Evolutionary conservation across 2,888 invertebrate genomes (phyloP).

Genomic region (Drosophila paranaensis): DNA sequence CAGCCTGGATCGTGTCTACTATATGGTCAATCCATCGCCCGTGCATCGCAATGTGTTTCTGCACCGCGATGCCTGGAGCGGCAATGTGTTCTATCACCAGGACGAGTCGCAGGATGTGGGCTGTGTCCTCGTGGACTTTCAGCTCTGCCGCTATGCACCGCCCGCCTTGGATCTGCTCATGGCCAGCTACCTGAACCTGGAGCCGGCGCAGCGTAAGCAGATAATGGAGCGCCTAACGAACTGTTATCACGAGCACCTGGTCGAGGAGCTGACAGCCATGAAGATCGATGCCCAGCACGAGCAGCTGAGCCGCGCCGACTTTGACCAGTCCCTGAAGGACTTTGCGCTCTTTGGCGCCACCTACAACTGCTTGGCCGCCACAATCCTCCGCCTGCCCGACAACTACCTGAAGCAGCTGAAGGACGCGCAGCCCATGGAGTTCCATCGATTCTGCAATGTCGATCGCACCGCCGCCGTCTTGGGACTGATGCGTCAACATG

Average conservation of each 20-base stretch:
- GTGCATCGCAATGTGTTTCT: constrained; percentile 85
- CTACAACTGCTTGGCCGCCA: constrained; percentile 82
- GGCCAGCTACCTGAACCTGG: constrained; percentile 77
- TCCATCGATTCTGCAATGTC: constrained; percentile 83
- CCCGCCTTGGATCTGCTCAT: constrained; percentile 82
- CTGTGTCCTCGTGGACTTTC: constrained; percentile 83
- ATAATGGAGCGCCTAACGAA: constrained; percentile 49
- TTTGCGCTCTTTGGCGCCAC: constrained; percentile 83
- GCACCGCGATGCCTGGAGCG: constrained; percentile 84
- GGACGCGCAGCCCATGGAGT: constrained; percentile 76
- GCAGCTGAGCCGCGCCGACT: constrained; percentile 77
- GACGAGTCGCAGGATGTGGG: constrained; percentile 43
- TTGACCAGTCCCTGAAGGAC: constrained; percentile 80
- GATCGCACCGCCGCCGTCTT: constrained; percentile 70
- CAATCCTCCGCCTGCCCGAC: constrained; percentile 79
- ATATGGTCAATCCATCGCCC: constrained; percentile 80
- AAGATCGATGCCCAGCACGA: constrained; percentile 70
- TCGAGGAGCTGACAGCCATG: constrained; percentile 71
- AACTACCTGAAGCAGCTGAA: constrained; percentile 82
- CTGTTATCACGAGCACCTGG: constrained; percentile 73
- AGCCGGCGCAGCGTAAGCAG: constrained; percentile 51
- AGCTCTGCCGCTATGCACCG: constrained; percentile 82
- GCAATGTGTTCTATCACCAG: constrained; percentile 81
- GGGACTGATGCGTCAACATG: constrained; percentile 58
- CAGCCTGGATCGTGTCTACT: constrained; percentile 67